A percentile compares a stretch with the other conserved stretches of the same genome.
These are phyloP conservation scores for Diabrotica virgifera DNA, from an alignment of 1,140 invertebrate genomes.

Conservation along the genomic window DNA sequence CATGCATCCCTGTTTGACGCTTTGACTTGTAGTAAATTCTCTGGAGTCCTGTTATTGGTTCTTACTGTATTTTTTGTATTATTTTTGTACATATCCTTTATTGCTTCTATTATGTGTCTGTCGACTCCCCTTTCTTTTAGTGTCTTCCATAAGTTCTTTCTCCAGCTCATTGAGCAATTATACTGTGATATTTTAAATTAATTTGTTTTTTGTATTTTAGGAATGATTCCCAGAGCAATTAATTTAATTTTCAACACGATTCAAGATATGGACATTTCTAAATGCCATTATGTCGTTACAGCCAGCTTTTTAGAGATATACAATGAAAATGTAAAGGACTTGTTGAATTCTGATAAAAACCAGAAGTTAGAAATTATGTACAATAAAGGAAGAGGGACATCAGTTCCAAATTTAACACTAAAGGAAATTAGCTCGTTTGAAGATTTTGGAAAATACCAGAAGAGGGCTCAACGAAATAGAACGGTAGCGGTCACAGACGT, in stretches of 20 bases:
- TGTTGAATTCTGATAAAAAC: constrained; percentile 38
- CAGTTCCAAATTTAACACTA: constrained; percentile 69
- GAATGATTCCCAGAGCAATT: constrained; percentile 81
- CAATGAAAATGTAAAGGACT: no score
- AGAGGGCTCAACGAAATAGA: constrained; percentile 67
- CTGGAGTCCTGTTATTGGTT: no score
- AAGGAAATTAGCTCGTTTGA: constrained; percentile 62
- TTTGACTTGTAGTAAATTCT: no score
- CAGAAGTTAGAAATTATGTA: constrained; percentile 30
- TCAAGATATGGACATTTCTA: constrained; percentile 66
- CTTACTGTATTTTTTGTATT: no score
- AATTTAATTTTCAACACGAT: constrained; percentile 74
- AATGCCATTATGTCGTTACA: constrained; percentile 76
- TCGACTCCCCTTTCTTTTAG: no score
- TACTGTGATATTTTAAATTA: no score
- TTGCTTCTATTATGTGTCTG: no score
- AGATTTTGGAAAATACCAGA: constrained; percentile 63
- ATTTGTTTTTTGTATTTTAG: no score
- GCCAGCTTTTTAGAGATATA: constrained; percentile 82
- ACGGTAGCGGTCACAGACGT: constrained; percentile 69
- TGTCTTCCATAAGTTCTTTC: no score
- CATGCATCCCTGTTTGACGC: no score
- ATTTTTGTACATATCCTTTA: no score
- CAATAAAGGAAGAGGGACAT: constrained; percentile 43
- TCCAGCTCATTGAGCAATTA: no score